Conservation (phyloP, 2,888 invertebrate species). For the Pheosia gnoma region DNA sequence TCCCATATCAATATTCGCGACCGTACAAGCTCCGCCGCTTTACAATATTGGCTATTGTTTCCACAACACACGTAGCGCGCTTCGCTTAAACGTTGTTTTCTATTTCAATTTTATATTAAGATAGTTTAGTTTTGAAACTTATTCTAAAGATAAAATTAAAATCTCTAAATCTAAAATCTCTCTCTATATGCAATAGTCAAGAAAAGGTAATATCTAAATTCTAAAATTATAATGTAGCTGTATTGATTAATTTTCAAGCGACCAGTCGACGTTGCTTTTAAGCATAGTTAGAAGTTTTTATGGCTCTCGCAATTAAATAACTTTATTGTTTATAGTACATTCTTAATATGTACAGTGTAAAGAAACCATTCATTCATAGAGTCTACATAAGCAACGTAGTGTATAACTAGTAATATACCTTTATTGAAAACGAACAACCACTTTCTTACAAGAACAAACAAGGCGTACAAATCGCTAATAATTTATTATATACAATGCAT, state of each 20-base stretch:
- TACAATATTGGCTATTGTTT: constrained; percentile 48
- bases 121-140: not conserved
- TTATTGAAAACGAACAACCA: not conserved
- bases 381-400: too few species aligned
- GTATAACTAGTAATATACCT: too few species aligned
- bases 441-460: constrained; percentile 1
- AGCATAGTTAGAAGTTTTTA: too few species aligned
- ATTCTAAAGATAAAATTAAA: too few species aligned
- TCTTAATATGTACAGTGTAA: not conserved
- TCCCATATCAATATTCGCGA: too few species aligned
- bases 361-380: not conserved
- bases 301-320: too few species aligned
- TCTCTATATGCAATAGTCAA: not conserved
- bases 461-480: not conserved
- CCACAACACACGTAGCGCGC: constrained; percentile 19
- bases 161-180: too few species aligned
- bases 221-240: too few species aligned
- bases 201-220: too few species aligned
- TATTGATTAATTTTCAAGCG: too few species aligned
- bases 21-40: constrained; percentile 23
- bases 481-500: constrained; percentile 12
- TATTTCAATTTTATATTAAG: not conserved
- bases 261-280: too few species aligned
- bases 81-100: not conserved
- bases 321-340: too few species aligned